Conservation (phyloP, 2,797 vertebrate genomes). For the Netta rufina region DNA sequence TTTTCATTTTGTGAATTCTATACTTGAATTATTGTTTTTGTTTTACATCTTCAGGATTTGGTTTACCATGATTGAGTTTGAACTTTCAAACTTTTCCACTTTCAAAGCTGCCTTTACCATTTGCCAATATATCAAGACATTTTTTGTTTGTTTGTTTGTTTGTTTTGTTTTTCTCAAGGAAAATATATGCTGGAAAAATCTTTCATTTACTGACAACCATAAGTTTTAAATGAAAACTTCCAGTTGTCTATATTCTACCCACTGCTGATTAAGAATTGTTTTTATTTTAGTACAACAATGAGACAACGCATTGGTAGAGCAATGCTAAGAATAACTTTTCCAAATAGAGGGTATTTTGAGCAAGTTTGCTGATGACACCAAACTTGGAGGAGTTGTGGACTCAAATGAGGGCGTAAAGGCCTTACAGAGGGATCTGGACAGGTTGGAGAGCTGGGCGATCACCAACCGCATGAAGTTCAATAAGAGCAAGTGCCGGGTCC, state of each 20-base stretch:
- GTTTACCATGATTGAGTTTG: background rate
- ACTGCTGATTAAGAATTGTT: background rate
- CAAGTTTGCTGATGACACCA: too few relatives aligned
- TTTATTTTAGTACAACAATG: background rate
- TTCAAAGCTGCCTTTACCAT: background rate
- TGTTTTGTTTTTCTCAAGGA: background rate
- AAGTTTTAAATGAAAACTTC: background rate
- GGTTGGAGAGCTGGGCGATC: too few relatives aligned
- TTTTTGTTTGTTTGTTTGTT: too few relatives aligned
- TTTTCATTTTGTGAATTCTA: background rate
- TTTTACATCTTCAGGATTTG: background rate
- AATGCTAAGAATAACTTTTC: background rate
- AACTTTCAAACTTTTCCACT: background rate
- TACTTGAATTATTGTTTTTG: background rate
- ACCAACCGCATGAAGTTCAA: too few relatives aligned
- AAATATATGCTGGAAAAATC: fast-evolving
- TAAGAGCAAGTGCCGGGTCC: too few relatives aligned
- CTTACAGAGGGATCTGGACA: too few relatives aligned
- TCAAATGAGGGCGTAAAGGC: too few relatives aligned
- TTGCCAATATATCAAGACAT: background rate
- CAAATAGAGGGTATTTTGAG: background rate
- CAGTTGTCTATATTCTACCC: background rate
- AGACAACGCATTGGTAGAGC: background rate
- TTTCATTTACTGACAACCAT: background rate
- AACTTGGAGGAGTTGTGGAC: too few relatives aligned